A percentile compares a stretch with the other conserved stretches of the same genome.
These are phyloP conservation scores for Acanthoscelides obtectus DNA, from an alignment of 2,888 invertebrate species.

Conservation along the genomic window DNA sequence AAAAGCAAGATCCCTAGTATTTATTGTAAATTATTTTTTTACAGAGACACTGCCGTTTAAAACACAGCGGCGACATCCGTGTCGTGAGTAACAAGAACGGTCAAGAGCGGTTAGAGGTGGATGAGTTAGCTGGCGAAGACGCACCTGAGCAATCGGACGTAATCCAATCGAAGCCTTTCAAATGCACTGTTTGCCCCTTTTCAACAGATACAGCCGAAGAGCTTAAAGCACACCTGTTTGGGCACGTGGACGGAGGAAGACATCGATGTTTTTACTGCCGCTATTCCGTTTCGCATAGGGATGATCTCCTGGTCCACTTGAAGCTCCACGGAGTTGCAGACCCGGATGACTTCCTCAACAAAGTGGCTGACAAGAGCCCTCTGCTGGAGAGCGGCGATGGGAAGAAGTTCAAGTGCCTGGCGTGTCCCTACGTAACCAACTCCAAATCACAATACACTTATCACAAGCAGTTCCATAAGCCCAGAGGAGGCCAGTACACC, in stretches of 20 bases:
- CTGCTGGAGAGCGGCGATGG: slow-evolving; percentile 35
- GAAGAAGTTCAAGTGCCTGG: slow-evolving; percentile 72
- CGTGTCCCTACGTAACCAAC: slow-evolving; percentile 81
- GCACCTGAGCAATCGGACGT: slow-evolving; percentile 44
- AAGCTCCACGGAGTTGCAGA: slow-evolving; percentile 59
- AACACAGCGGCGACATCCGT: slow-evolving; percentile 71
- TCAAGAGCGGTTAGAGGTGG: slow-evolving; percentile 48
- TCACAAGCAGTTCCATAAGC: slow-evolving; percentile 80
- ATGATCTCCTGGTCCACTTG: slow-evolving; percentile 65
- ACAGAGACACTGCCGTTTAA: slow-evolving; percentile 74
- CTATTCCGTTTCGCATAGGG: slow-evolving; percentile 68
- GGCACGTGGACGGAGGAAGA: slow-evolving; percentile 65
- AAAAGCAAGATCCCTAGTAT: not conserved
- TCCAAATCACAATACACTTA: slow-evolving; percentile 82
- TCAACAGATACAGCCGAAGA: slow-evolving; percentile 55
- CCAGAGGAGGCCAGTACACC: slow-evolving; percentile 70
- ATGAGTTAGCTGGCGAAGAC: slow-evolving; percentile 35
- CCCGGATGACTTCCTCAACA: slow-evolving; percentile 54
- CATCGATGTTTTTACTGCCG: slow-evolving; percentile 79
- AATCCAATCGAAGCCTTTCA: slow-evolving; percentile 42
- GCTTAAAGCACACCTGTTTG: slow-evolving; percentile 61
- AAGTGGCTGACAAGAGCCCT: slow-evolving; percentile 38
- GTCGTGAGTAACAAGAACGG: slow-evolving; percentile 56
- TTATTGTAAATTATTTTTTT: slow-evolving; percentile 27
- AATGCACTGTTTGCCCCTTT: slow-evolving; percentile 72